Evolutionary conservation across 2,113 vertebrate species (phyloP).

Genomic region (Bungarus multicinctus): DNA sequence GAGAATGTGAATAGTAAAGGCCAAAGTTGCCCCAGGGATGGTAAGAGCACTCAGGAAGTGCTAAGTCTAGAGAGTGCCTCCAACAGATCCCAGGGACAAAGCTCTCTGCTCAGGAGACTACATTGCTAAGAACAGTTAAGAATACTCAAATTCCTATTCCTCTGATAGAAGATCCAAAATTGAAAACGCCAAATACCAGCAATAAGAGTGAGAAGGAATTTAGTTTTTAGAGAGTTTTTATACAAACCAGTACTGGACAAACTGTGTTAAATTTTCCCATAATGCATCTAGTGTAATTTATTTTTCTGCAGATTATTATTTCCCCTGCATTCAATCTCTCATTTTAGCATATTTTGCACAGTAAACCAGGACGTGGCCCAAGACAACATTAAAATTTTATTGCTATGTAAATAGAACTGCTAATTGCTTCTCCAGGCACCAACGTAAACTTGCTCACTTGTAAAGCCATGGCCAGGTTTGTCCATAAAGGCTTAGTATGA

Average conservation of each 20-base stretch:
- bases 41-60: neutral
- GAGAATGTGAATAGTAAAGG: neutral
- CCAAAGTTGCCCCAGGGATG: neutral
- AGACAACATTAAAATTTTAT: constrained; percentile 26
- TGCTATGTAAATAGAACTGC: constrained; percentile 20
- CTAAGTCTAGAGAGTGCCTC: neutral
- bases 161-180: neutral
- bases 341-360: neutral
- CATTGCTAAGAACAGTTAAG: neutral
- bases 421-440: constrained; percentile 24
- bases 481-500: neutral
- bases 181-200: neutral
- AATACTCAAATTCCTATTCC: neutral
- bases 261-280: neutral
- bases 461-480: neutral
- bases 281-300: neutral
- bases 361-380: constrained; percentile 6
- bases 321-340: neutral
- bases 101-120: neutral
- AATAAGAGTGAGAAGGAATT: neutral
- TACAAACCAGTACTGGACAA: neutral
- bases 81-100: too few species aligned
- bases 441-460: constrained; percentile 7
- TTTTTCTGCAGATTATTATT: neutral
- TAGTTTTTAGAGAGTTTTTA: neutral